These are phyloP conservation scores for Petaurus breviceps DNA, from an alignment of 2,113 vertebrate genomes.

Conservation along the genomic window DNA sequence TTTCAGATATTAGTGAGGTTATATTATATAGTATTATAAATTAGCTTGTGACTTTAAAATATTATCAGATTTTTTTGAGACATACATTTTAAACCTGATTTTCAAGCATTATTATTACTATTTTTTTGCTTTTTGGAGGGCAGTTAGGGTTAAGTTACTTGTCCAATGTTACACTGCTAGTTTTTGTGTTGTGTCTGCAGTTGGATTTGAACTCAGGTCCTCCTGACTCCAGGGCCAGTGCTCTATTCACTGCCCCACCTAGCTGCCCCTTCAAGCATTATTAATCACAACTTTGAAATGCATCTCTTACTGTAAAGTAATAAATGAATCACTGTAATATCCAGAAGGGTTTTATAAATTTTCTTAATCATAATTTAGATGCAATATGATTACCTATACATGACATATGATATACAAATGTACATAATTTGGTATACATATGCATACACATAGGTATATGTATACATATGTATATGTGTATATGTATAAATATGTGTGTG, in stretches of 20 bases:
- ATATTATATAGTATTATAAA: not conserved
- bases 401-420: not conserved
- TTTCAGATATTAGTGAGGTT: not conserved
- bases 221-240: too few species aligned
- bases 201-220: too few species aligned
- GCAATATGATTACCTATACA: not conserved
- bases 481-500: too few species aligned
- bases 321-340: not conserved
- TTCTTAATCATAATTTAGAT: not conserved
- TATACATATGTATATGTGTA: too few species aligned
- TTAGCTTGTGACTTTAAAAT: not conserved
- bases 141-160: too few species aligned
- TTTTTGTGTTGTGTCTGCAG: too few species aligned
- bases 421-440: not conserved
- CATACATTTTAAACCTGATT: not conserved
- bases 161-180: too few species aligned
- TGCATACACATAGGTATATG: too few species aligned
- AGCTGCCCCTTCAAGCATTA: not conserved
- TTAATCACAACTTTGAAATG: not conserved
- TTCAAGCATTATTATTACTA: not conserved
- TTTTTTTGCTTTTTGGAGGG: too few species aligned
- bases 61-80: not conserved
- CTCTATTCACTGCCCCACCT: too few species aligned
- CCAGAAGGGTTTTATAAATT: not conserved
- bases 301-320: not conserved